Percentiles rank a stretch among this genome's conserved stretches.
Evolutionary conservation across 2,113 vertebrate genomes (phyloP).

Genomic region (Sarotherodon lohbergeri): DNA sequence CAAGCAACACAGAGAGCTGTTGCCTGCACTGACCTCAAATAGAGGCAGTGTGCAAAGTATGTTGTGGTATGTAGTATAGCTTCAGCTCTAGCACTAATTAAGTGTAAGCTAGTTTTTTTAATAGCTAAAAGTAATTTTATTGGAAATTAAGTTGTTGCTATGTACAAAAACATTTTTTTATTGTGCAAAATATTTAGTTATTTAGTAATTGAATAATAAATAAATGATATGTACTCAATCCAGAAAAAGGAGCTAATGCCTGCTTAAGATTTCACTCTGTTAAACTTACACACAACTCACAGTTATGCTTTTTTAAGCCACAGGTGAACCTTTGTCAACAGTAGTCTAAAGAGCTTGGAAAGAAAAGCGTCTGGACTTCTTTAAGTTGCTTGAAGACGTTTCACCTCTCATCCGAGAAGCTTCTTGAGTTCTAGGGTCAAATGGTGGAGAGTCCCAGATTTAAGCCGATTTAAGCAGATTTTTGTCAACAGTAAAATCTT

Average conservation of each 20-base stretch:
- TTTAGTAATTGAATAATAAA: background rate
- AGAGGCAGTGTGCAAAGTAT: background rate
- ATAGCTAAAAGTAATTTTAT: background rate
- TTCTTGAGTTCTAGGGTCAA: background rate
- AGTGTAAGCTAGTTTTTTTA: background rate
- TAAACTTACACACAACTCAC: background rate
- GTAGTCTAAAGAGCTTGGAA: background rate
- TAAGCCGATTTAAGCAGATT: background rate
- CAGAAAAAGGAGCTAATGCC: background rate
- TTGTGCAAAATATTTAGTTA: background rate
- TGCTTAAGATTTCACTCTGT: background rate
- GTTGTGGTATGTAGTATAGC: background rate
- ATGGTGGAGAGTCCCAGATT: background rate
- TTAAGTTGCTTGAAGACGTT: background rate
- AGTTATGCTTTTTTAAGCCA: background rate
- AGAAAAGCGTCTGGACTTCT: background rate
- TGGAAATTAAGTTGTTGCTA: background rate
- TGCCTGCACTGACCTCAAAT: background rate
- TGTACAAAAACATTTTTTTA: background rate
- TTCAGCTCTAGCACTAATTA: background rate
- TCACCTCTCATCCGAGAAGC: background rate
- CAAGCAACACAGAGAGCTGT: background rate
- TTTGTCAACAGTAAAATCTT: background rate
- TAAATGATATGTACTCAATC: background rate
- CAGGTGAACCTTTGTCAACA: background rate